A percentile compares a stretch with the other conserved stretches of the same genome.
Evolutionary conservation across 2,113 vertebrate species (phyloP).

Genomic region (Anseranas semipalmata): DNA sequence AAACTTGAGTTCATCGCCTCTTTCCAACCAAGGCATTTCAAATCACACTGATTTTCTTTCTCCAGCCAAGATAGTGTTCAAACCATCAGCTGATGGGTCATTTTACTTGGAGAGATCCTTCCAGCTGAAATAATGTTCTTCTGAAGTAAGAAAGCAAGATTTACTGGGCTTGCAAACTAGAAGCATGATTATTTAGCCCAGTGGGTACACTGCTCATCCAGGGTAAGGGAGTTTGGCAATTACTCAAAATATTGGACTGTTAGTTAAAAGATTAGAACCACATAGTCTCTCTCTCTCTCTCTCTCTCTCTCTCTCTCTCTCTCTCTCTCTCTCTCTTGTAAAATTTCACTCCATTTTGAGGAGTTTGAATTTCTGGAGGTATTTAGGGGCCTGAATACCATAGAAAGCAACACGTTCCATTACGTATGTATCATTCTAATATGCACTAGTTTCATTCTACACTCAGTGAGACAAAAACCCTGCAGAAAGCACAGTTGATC

Average conservation of each 20-base stretch:
- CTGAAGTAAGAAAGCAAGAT: background rate
- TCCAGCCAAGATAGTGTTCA: background rate
- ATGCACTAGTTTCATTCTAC: background rate
- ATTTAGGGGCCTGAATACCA: background rate
- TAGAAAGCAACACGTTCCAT: background rate
- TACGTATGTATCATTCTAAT: background rate
- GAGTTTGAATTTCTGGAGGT: background rate
- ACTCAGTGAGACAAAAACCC: background rate
- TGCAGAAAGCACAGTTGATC: background rate
- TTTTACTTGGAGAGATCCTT: background rate
- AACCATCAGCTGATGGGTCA: background rate
- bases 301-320: background rate
- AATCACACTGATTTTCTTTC: background rate
- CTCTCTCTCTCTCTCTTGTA: background rate
- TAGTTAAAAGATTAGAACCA: background rate
- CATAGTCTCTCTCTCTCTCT: rapidly evolving
- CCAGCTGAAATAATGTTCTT: background rate
- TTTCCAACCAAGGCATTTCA: background rate
- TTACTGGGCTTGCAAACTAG: background rate
- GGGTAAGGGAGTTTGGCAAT: background rate
- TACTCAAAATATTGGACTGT: background rate
- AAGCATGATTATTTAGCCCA: background rate
- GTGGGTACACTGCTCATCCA: background rate
- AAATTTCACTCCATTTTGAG: background rate
- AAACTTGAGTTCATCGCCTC: background rate